phyloP scores from a whole-genome alignment of 1,140 invertebrate species.

The Bombyx mori region DNA sequence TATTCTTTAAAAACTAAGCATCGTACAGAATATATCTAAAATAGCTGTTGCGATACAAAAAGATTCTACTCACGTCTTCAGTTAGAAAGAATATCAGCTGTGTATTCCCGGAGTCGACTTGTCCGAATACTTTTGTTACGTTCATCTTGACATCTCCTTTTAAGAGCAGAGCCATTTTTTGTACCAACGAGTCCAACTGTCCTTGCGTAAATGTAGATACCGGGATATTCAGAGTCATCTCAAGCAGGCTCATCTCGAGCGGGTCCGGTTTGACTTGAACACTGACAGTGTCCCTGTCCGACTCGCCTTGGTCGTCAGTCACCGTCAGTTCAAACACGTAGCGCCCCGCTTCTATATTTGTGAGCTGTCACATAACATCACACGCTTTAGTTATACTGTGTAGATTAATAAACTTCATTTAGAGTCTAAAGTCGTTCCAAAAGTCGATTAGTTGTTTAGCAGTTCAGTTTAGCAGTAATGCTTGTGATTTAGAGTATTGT shows the following conservation, averaged over 20 bases:
- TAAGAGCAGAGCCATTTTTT: constrained; percentile 82
- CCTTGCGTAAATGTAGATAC: constrained; percentile 81
- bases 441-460: no score
- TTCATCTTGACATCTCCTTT: constrained; percentile 78
- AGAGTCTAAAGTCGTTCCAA: no score
- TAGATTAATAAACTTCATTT: no score
- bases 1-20: no score
- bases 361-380: constrained; percentile 72
- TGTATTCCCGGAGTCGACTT: constrained; percentile 70
- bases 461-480: no score
- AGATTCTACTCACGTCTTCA: constrained; percentile 41
- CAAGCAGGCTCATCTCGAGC: constrained; percentile 81
- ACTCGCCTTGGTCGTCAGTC: constrained; percentile 89
- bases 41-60: neutral
- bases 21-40: no score
- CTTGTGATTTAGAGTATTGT: no score
- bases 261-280: constrained; percentile 89
- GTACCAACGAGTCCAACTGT: constrained; percentile 81
- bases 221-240: constrained; percentile 83
- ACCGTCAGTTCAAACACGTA: constrained; percentile 93
- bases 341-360: constrained; percentile 86
- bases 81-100: constrained; percentile 65
- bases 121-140: constrained; percentile 74
- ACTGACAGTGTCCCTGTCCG: constrained; percentile 84
- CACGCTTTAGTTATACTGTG: no score